phyloP scores from a whole-genome alignment of 2,888 invertebrate genomes.

The Eremobia ochroleuca region DNA sequence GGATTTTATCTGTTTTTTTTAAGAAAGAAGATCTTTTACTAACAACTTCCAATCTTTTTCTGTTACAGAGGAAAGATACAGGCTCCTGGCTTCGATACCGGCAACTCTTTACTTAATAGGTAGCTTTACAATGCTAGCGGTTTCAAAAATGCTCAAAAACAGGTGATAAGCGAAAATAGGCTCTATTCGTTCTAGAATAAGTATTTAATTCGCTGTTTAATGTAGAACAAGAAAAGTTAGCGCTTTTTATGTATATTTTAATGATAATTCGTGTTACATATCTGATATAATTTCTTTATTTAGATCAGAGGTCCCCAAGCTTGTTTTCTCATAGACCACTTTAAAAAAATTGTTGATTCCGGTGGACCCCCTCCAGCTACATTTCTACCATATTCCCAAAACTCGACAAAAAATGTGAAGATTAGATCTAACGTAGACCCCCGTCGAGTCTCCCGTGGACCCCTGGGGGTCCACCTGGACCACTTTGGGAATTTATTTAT shows the following conservation, averaged over 20 bases:
- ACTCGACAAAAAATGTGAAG: no score
- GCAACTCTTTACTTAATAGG: conserved; percentile 94
- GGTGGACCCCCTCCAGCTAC: no score
- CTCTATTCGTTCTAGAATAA: conserved; percentile 60
- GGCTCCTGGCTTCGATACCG: conserved; percentile 95
- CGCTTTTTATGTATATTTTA: conserved; percentile 35
- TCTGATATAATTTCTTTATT: conserved; percentile 2
- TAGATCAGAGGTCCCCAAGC: no score
- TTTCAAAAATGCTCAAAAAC: conserved; percentile 83
- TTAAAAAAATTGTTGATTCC: no score
- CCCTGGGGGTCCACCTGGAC: no score
- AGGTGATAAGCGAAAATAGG: conserved; percentile 80
- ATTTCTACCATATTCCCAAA: no score
- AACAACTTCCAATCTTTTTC: conserved; percentile 65
- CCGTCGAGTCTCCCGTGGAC: no score
- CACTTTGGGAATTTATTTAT: no score
- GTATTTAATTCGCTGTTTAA: conserved; percentile 56
- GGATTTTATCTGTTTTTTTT: not conserved
- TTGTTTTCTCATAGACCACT: no score
- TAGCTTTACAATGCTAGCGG: conserved; percentile 93
- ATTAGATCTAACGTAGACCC: no score
- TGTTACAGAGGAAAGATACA: conserved; percentile 94
- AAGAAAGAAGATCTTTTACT: not conserved
- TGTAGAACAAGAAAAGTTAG: conserved; percentile 26
- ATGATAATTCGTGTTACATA: conserved; percentile 14